phyloP scores from a whole-genome alignment of 2,113 vertebrate species.

The Onychostruthus taczanowskii region DNA sequence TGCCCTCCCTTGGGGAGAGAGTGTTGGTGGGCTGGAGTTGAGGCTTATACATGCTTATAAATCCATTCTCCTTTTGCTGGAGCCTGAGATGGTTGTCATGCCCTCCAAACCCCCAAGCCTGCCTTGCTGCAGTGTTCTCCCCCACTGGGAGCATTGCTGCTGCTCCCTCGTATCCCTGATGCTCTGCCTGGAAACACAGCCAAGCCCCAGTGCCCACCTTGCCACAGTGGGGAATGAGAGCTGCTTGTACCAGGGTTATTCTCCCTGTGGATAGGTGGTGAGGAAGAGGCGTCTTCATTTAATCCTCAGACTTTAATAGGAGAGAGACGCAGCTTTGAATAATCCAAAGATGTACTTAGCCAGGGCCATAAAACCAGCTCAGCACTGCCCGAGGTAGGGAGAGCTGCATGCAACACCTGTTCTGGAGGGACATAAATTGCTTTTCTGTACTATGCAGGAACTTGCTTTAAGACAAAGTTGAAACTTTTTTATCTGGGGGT shows the following conservation, averaged over 20 bases:
- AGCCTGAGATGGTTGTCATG: fast-evolving
- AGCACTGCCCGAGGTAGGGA: not conserved
- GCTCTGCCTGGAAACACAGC: not conserved
- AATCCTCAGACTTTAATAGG: not conserved
- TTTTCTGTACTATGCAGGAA: not conserved
- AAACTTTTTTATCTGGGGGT: not conserved
- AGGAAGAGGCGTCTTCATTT: fast-evolving
- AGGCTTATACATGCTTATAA: not conserved
- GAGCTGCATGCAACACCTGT: fast-evolving
- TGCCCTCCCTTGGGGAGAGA: not conserved
- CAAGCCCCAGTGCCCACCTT: not conserved
- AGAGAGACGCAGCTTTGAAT: not conserved
- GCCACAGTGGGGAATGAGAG: not conserved
- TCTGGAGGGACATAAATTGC: not conserved
- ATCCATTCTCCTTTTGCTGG: not conserved
- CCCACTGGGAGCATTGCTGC: fast-evolving
- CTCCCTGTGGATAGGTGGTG: not conserved
- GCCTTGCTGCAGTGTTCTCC: not conserved
- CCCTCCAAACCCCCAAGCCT: not conserved
- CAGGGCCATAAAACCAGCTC: not conserved
- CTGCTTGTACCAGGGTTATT: not conserved
- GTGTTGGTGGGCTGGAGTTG: not conserved
- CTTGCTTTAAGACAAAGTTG: not conserved
- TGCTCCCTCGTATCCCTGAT: not conserved
- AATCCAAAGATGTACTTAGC: not conserved